Evolutionary conservation across 1,140 invertebrate species (phyloP), one percentile per base, ranked within the genome.

Genomic region (Dendrolimus kikuchii): DNA sequence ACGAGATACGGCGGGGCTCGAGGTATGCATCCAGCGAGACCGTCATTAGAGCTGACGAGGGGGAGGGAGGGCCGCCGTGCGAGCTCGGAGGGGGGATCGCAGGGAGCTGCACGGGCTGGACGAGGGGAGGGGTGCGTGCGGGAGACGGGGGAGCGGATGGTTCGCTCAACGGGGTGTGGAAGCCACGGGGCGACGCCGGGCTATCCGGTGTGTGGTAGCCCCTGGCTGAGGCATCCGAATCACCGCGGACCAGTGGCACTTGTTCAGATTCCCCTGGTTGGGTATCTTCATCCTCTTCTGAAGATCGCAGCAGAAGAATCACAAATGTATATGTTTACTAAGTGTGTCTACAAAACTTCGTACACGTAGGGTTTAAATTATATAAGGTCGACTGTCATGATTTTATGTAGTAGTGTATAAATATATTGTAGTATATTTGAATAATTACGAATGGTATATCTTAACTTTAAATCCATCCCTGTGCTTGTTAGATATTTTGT

Each of bases 1-100:
- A 94, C 3, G 93, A 94, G 53, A 94, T 92, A 37, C 93, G 87
- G 5, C 91, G 90, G 0, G 94, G 94, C 59, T 97, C 95, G 45
- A 96, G 88, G 71, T 96, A 97, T 4, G 92, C 94, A 53, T 96
- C 95, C 4, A 96, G 89, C 4, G 94, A 94, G 0, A 83, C 91
- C 1, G 95, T 95, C 88, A 95, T 91, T 2, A 94, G 89, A 0
- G 95, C 95, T 2, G 95, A 96, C 63, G 93, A 95, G 0, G 95
- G 95, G 0, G 95, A 95, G 0, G 93, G 93, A 1, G 92, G 83
- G 1, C 81, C 81, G 38, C 89, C 90, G 49, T 88, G 87, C 38
- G 87, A 86, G 6, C 84, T 78, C 2, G 90, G 88, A 0, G 91
- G 92, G 56, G 91, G 91, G 57, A 91, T 45, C 83, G 89, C 5